Conservation (phyloP, 1,140 invertebrate genomes). For the Neotoxoptera formosana region DNA sequence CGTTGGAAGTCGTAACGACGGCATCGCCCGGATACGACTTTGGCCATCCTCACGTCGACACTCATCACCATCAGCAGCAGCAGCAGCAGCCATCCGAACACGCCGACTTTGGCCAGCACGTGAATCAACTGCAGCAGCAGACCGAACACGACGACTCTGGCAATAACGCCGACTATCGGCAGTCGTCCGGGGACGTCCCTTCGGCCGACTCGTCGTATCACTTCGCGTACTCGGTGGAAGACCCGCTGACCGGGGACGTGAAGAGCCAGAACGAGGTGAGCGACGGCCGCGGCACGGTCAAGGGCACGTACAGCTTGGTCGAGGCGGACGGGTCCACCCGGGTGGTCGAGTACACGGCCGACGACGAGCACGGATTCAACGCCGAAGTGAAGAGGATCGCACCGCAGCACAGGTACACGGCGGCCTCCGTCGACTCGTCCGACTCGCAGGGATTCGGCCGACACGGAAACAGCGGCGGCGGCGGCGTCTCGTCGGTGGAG, state of each 20-base stretch:
- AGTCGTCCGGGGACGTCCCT: constrained; percentile 60
- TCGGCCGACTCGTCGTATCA: constrained; percentile 63
- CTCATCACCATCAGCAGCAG: not conserved
- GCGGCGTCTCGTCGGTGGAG: not conserved
- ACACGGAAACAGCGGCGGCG: not conserved
- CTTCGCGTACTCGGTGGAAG: constrained; percentile 68
- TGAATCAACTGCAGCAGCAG: no score
- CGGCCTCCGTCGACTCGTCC: not conserved
- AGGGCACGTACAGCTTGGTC: constrained; percentile 25
- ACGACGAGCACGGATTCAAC: constrained; percentile 59
- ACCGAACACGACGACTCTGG: not conserved
- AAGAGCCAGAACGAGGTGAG: constrained; percentile 70
- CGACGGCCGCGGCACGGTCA: constrained; percentile 66
- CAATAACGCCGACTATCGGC: not conserved
- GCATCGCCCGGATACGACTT: no score
- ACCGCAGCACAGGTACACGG: not conserved
- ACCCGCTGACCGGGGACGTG: constrained; percentile 69
- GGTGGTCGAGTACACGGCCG: constrained; percentile 61
- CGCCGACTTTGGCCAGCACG: no score
- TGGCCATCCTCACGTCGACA: not conserved
- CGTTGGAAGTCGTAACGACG: not conserved
- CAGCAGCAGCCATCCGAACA: no score
- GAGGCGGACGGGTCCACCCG: constrained; percentile 35
- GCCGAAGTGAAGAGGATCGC: constrained; percentile 58
- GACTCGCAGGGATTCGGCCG: no score